Evolutionary conservation across 2,113 vertebrate genomes (phyloP).

Genomic region (Cyprinodon variegatus): DNA sequence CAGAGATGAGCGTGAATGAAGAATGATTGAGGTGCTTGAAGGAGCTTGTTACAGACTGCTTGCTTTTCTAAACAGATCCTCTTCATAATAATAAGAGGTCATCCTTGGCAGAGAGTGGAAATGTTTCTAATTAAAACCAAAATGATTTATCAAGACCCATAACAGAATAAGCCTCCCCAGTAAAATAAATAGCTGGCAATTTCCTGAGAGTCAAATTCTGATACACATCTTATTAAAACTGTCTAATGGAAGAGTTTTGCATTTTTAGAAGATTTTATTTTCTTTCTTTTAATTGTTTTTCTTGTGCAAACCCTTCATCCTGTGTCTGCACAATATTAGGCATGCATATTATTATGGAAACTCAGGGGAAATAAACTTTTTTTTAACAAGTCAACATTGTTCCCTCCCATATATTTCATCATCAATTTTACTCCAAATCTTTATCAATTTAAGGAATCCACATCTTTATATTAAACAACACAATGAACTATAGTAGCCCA

Average conservation of each 20-base stretch:
- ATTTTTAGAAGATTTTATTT: constrained; percentile 31
- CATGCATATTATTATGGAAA: neutral
- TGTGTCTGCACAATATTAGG: neutral
- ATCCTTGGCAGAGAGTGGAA: constrained; percentile 74
- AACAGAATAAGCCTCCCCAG: constrained; percentile 44
- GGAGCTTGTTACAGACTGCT: constrained; percentile 57
- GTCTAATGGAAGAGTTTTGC: constrained; percentile 50
- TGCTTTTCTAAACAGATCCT: constrained; percentile 58
- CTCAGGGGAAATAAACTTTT: neutral
- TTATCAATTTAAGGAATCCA: too few species aligned
- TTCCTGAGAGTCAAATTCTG: constrained; percentile 70
- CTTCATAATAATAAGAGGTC: constrained; percentile 72
- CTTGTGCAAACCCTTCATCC: neutral
- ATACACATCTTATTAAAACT: constrained; percentile 74
- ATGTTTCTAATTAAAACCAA: constrained; percentile 80
- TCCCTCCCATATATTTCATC: neutral
- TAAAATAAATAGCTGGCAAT: constrained; percentile 71
- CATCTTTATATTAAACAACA: too few species aligned
- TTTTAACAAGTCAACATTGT: neutral
- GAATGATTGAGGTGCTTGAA: constrained; percentile 69
- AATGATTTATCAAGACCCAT: constrained; percentile 75
- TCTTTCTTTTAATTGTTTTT: constrained; percentile 2
- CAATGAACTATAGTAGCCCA: too few species aligned
- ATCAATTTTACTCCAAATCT: neutral
- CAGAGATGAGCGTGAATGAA: constrained; percentile 61